Base-by-base conservation (phyloP, 2,113 vertebrate genomes). In the Alosa alosa region DNA sequence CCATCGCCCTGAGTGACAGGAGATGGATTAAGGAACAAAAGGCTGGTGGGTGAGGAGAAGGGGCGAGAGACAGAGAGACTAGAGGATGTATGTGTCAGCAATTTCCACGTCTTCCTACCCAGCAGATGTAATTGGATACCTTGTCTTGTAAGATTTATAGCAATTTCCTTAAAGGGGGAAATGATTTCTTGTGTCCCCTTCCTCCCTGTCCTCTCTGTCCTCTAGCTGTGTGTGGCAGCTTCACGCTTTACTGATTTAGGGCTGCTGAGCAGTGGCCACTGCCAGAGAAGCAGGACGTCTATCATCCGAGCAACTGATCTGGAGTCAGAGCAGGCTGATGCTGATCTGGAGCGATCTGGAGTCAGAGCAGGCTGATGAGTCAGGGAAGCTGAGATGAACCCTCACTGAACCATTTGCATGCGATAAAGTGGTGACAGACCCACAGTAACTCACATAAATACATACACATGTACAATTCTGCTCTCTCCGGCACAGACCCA, bases 41-140 rank as follows among this genome's bases (percentile, higher is more conserved):
- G n/a, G n/a, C n/a, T 72, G 8, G 64, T n/a, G 36, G 64, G 31
- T 25, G n/a, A 36, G 10, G 13, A 10, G 11, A 25, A 36, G 4
- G 25, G 64, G n/a, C 20, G 64, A 72, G 64, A 72, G 64, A 36
- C 8, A 36, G 31, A 72, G 2, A 72, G 64, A 72, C 45, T 39
- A 50, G 13, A 86, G 15, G 81, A 31, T 83, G 17, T 20, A 46
- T 41, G 82, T 68, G 75, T 82, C 83, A 85, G 52, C n/a, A 78
- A 81, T 78, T 84, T 46, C 44, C 60, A 44, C 45, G 83, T 72
- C 39, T 68, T 78, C 46, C 72, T 13, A 81, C 57, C 82, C 64
- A 11, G 55, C 44, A 81, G 85, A 86, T 89, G 84, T 84, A 78
- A 84, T 81, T 84, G 78, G 55, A 84, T 82, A 78, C 75, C 84